Percentiles rank a stretch among this genome's conserved stretches.
These are phyloP conservation scores for Sardina pilchardus DNA, from an alignment of 2,113 vertebrate species.

Conservation along the genomic window DNA sequence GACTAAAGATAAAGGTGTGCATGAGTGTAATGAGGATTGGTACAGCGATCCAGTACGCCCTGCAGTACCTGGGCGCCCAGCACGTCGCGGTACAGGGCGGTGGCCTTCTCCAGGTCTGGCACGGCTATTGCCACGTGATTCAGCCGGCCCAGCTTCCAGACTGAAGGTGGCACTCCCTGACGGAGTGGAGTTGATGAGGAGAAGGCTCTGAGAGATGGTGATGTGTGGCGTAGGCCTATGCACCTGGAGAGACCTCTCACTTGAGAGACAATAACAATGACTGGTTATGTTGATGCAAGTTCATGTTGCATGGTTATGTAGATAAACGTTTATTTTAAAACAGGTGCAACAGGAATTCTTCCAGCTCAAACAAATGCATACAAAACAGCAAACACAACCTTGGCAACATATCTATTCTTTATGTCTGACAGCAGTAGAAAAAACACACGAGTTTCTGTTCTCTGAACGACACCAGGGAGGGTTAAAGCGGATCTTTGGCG, in stretches of 20 bases:
- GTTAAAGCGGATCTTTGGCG: no score
- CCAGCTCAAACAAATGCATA: neutral
- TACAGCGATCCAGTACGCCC: no score
- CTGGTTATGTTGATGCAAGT: neutral
- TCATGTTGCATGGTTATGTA: no score
- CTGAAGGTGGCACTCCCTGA: slow-evolving; percentile 57
- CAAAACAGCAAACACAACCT: no score
- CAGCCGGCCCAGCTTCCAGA: slow-evolving; percentile 88
- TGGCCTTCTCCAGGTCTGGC: slow-evolving; percentile 85
- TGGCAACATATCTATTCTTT: no score
- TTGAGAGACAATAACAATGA: slow-evolving; percentile 32
- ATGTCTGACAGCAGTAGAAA: neutral
- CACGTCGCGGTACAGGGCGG: slow-evolving; percentile 81
- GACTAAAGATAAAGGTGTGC: no score
- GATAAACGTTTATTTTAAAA: neutral
- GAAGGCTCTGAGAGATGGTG: slow-evolving; percentile 41
- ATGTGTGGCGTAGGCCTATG: slow-evolving; percentile 28
- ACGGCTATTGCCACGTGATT: slow-evolving; percentile 94
- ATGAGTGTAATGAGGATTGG: no score
- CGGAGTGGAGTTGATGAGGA: slow-evolving; percentile 51
- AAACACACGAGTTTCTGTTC: neutral
- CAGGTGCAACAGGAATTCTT: neutral
- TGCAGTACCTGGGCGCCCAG: slow-evolving; percentile 86
- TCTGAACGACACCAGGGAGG: neutral
- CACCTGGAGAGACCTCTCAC: slow-evolving; percentile 72